Base-by-base conservation (phyloP, 1,140 invertebrate genomes). In the Metaphire vulgaris region DNA sequence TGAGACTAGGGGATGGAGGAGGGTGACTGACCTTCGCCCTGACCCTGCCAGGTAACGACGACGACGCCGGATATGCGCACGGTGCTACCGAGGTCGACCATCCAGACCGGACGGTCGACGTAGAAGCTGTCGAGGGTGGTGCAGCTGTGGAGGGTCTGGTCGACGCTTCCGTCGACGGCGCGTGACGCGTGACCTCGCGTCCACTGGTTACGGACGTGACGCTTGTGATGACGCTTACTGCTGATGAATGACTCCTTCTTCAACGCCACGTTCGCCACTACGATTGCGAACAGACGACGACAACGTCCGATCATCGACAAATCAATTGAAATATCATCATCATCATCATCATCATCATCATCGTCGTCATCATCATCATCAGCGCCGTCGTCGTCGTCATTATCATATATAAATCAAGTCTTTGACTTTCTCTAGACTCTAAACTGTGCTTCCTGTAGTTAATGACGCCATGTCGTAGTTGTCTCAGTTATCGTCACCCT, bases 51-150 rank as follows among this genome's bases (percentile, higher is more conserved):
- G 0, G 88, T 89, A 74, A 82, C 81, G 69, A 88, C 82, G 72
- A 89, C 82, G 21, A 89, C 85, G 6, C 87, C 80, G 21, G 88
- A 88, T 1, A 83, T 80, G 2, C 89, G 82, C 1, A 81, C 80
- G 70, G 84, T 86, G 65, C 80, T 80, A 29, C 88, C 88, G 33
- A 89, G 81, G 79, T 89, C 88, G 1, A 89, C 88, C 82, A 88
- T 89, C 88, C 88, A 88, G 32, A 89, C 84, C 0, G 89, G 89
- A 26, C 86, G 84, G 31, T 89, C 88, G 0, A 88, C 87, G 79
- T 88, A 88, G 74, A 88, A 88, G 81, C 89, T 89, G 81, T 89
- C 88, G 30, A 89, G 81, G 21, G 89, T 86, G 33, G 88, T 87
- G 79, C 88, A 89, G n/a, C 83, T 82, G 2, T 85, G 82, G 2